A percentile compares a stretch with the other conserved stretches of the same genome.
phyloP scores from a whole-genome alignment of 2,113 vertebrate species.

The Strix aluco region DNA sequence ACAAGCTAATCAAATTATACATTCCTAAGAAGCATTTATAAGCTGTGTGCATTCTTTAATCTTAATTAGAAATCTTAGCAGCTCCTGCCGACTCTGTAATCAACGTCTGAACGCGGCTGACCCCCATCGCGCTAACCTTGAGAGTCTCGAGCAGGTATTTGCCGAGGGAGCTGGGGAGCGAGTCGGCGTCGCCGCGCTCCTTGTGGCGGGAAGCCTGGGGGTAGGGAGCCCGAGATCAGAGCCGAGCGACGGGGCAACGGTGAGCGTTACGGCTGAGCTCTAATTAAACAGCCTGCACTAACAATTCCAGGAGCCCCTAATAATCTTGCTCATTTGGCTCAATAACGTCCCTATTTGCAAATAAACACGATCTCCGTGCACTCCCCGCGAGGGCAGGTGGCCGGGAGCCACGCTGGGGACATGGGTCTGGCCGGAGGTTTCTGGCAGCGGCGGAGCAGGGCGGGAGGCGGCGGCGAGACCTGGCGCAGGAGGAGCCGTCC shows the following conservation, averaged over 20 bases:
- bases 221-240: neutral
- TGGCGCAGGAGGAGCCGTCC: neutral
- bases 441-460: neutral
- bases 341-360: neutral
- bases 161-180: neutral
- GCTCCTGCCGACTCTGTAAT: conserved; percentile 72
- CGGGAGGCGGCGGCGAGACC: neutral
- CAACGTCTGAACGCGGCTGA: conserved; percentile 60
- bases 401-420: neutral
- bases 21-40: conserved; percentile 71
- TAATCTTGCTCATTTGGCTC: neutral
- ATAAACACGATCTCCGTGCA: fast-evolving
- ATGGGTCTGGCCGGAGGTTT: too few species aligned
- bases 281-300: neutral
- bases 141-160: neutral
- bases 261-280: neutral
- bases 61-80: conserved; percentile 81
- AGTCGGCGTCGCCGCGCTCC: neutral
- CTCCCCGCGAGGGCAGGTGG: neutral
- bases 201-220: neutral
- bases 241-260: neutral
- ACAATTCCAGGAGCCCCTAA: neutral
- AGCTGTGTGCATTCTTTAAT: conserved; percentile 73
- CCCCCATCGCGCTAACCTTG: conserved; percentile 64
- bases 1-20: conserved; percentile 74